phyloP scores from a whole-genome alignment of 2,888 invertebrate species.

The Ophion slaviceki region DNA sequence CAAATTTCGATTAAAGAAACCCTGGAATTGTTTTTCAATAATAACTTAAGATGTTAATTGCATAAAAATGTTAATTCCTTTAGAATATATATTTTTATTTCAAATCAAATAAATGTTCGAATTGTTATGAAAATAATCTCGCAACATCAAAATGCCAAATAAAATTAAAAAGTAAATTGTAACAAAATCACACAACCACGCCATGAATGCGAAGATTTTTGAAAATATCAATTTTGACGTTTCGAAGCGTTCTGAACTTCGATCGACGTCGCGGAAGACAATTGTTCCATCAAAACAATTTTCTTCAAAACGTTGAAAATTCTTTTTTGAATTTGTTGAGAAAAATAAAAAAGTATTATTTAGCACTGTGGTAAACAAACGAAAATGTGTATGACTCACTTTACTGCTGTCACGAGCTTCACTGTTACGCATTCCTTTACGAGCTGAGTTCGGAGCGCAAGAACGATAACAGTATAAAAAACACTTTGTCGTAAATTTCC shows the following conservation, averaged over 20 bases:
- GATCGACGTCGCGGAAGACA: no score
- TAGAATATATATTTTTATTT: background rate
- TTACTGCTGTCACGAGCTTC: background rate
- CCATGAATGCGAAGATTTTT: background rate
- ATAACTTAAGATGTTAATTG: background rate
- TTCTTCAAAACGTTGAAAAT: no score
- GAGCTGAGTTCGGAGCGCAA: background rate
- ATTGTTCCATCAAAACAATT: no score
- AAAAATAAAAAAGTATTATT: no score
- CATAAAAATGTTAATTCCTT: background rate
- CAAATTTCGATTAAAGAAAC: no score
- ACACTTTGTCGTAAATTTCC: background rate
- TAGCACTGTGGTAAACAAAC: no score
- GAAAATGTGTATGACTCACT: no score
- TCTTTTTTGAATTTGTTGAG: no score
- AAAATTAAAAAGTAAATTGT: background rate
- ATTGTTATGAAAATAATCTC: background rate
- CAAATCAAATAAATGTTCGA: background rate
- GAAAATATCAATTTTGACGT: no score
- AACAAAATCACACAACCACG: background rate
- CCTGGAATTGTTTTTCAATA: background rate
- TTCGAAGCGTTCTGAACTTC: no score
- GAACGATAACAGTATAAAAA: background rate
- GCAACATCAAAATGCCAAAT: background rate
- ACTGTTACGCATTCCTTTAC: background rate